phyloP scores from a whole-genome alignment of 2,113 vertebrate species.

The Planiliza haematocheilus region DNA sequence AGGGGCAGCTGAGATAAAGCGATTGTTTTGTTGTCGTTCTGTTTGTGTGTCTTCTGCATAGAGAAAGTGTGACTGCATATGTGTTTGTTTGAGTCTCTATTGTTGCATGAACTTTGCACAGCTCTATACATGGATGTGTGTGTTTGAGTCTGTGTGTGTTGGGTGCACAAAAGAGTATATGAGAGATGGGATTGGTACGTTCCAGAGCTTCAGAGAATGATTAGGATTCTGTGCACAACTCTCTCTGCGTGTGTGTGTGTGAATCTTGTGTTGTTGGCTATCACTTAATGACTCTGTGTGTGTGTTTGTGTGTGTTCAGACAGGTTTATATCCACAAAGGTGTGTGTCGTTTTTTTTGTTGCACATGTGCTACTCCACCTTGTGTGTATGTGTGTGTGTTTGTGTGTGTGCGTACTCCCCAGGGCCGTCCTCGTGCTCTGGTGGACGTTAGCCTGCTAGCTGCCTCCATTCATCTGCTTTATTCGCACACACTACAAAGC shows the following conservation, averaged over 20 bases:
- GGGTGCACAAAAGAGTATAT: neutral
- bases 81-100: constrained; percentile 10
- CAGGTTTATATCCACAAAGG: too few species aligned
- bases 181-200: constrained; percentile 10
- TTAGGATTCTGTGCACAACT: constrained; percentile 12
- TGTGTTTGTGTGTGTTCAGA: neutral
- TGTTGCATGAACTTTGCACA: constrained; percentile 23
- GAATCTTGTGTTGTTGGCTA: constrained; percentile 17
- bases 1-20: constrained; percentile 44
- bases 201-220: constrained; percentile 26
- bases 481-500: constrained; percentile 90
- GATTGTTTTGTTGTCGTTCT: constrained; percentile 36
- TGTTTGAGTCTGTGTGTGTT: neutral
- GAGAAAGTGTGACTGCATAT: neutral
- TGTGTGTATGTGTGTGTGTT: constrained; percentile 10
- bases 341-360: too few species aligned
- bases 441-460: constrained; percentile 74
- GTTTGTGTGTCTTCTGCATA: constrained; percentile 23
- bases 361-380: too few species aligned
- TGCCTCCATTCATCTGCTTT: constrained; percentile 92
- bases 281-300: constrained; percentile 7
- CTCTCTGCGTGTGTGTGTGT: constrained; percentile 8
- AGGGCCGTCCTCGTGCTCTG: constrained; percentile 88
- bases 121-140: constrained; percentile 11
- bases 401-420: constrained; percentile 81